Conservation (phyloP, 2,113 vertebrate species). For the Callopanchax toddi region DNA sequence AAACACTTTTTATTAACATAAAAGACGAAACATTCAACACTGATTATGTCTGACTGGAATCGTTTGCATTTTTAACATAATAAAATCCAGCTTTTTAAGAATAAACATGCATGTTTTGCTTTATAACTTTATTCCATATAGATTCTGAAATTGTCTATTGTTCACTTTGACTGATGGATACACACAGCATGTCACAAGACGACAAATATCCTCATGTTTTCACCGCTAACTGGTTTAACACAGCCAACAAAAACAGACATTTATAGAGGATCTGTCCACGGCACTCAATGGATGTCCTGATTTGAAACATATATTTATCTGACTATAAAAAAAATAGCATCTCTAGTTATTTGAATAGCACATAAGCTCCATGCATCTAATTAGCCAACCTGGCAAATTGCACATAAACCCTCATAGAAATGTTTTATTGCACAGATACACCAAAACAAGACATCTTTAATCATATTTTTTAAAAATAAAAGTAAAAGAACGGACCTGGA, state of each 20-base stretch:
- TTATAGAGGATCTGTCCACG: neutral
- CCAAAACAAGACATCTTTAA: conserved; percentile 5
- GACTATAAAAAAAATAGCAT: conserved; percentile 60
- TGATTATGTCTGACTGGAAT: neutral
- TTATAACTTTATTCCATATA: neutral
- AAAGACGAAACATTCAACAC: neutral
- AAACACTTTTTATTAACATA: neutral
- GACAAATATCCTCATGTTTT: conserved; percentile 17
- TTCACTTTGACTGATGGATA: conserved; percentile 39
- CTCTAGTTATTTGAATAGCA: conserved; percentile 7
- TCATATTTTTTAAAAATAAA: conserved; percentile 39
- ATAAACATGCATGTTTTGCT: conserved; percentile 43
- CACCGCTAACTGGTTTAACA: neutral
- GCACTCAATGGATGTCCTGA: conserved; percentile 3
- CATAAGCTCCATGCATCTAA: conserved; percentile 32
- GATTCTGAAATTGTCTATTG: conserved; percentile 22
- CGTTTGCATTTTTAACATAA: no score
- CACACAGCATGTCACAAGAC: conserved; percentile 1
- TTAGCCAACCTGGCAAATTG: conserved; percentile 33
- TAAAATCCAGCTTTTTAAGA: conserved; percentile 44
- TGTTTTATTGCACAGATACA: conserved; percentile 52
- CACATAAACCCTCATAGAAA: conserved; percentile 44
- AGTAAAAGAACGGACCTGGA: conserved; percentile 32
- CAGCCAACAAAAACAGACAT: conserved; percentile 8
- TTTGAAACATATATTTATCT: conserved; percentile 4